These are phyloP conservation scores for Leptinotarsa undecemlineata DNA, from an alignment of 1,140 invertebrate species.

Conservation along the genomic window DNA sequence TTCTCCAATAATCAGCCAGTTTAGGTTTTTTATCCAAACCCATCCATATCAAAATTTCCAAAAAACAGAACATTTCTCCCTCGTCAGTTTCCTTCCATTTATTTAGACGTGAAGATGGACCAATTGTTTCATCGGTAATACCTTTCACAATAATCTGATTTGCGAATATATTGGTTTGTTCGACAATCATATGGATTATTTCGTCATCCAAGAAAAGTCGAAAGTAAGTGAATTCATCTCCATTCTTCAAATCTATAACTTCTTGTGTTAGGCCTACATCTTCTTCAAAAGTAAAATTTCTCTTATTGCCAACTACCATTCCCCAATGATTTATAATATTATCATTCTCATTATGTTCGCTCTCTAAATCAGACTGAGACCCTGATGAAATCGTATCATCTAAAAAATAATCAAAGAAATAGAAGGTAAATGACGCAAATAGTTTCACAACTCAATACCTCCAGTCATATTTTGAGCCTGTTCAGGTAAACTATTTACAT, in stretches of 20 bases:
- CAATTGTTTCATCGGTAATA: neutral
- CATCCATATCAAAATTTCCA: slow-evolving; percentile 32
- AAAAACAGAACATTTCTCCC: slow-evolving; percentile 23
- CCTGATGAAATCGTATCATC: too few relatives aligned
- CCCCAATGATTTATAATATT: neutral
- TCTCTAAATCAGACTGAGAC: too few relatives aligned
- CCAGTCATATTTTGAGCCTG: too few relatives aligned
- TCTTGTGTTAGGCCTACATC: neutral
- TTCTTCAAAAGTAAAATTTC: neutral
- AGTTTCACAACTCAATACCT: too few relatives aligned
- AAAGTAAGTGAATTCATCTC: neutral
- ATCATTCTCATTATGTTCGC: too few relatives aligned
- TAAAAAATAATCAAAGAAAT: too few relatives aligned
- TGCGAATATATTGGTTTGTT: neutral
- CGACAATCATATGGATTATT: neutral
- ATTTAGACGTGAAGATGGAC: slow-evolving; percentile 3
- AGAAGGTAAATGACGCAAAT: too few relatives aligned
- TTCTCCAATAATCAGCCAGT: slow-evolving; percentile 23
- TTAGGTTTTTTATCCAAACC: slow-evolving; percentile 22
- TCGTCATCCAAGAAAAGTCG: neutral
- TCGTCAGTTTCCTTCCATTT: slow-evolving; percentile 15
- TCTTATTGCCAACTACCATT: neutral
- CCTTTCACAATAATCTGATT: slow-evolving; percentile 1
- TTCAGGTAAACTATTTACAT: too few relatives aligned
- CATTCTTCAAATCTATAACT: neutral